Evolutionary conservation across 2,888 invertebrate species (phyloP), one percentile per base, ranked within the genome.

Genomic region (Cabera pusaria): DNA sequence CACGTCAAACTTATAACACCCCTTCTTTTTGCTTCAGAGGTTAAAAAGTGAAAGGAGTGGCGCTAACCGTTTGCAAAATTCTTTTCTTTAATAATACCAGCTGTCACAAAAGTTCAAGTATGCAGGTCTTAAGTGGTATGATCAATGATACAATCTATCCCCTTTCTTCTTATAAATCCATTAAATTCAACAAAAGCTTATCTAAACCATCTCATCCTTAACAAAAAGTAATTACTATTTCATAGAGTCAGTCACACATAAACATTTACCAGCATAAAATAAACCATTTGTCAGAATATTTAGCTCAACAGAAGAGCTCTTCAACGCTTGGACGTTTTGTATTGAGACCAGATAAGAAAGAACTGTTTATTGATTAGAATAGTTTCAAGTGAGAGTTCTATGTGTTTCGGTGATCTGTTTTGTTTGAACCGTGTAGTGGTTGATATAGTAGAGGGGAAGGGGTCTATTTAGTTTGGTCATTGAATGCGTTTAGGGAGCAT

Each of bases 201-300:
- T 64, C 64, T 59, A 56, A 56, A 63, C 42, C 37, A 61, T 56
- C 51, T 51, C 50, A 56, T 57, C 56, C 58, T 44, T 54, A 56
- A 63, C 33, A 46, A 42, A 44, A 41, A 34, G 28, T 57, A 40
- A 66, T 56, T 41, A 51, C 42, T 48, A 54, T 64, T 65, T 64
- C 68, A 62, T 47, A 65, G 64, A 72, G 51, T 63, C 73, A 70
- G 59, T 76, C 66, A 66, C 55, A 64, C 67, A 68, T 72, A 77
- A 76, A 75, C 68, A 73, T 64, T 63, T 59, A 24, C 66, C 58
- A 62, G 49, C 54, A 41, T 49, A 47, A 21, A 26, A 9, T 52
- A 59, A 66, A 41, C 72, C 52, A 35, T 59, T 36, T 6, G 43
- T 44, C 25, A 26, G 14, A 54, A 47, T 46, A 50, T 50, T 35